Base-by-base conservation (phyloP, 2,888 invertebrate genomes). In the Adineta ricciae region DNA sequence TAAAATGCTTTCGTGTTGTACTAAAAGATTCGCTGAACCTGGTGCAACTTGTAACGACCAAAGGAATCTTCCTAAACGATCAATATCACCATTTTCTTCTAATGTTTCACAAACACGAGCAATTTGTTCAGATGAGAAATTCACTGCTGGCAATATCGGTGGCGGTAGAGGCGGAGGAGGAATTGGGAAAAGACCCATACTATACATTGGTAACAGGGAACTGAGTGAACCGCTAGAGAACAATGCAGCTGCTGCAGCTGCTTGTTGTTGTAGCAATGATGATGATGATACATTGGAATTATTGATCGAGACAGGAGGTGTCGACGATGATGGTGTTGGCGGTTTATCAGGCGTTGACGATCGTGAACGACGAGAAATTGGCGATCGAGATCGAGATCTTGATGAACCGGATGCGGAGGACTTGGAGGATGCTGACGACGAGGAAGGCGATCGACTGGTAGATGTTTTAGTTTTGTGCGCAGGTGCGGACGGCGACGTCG, bases 31-130 rank as follows among this genome's bases (percentile, higher is more conserved):
- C 32, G 64, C 64, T n/a, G 95, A 94, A 90, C 95, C 95, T 94
- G 96, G 88, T 88, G 90, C 88, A 86, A 96, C 96, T 52, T 98
- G 97, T 86, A 95, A 91, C 83, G 94, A 94, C 94, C 95, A 96
- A 87, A 96, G 92, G 91, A 96, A 96, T 87, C 95, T 92, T 32
- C 95, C 95, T 87, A 96, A 92, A 87, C 90, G 87, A 83, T 90
- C 90, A 82, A 91, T 89, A 86, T 92, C 92, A 27, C 92, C 90
- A 86, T 95, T 89, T 86, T 90, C 90, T 86, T 91, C 90, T 85
- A 91, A 87, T 41, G 90, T 90, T 87, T 91, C 90, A 87, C 90
- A 90, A 52, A 85, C 85, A 41, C 83, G 83, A 32, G 85, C 85
- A 24, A 85, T 83, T 82, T 85, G 85, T 52, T 85, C 64, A 14